Evolutionary conservation across 1,140 invertebrate genomes (phyloP), one percentile per base, ranked within the genome.

Genomic region (Zaprionus capensis): DNA sequence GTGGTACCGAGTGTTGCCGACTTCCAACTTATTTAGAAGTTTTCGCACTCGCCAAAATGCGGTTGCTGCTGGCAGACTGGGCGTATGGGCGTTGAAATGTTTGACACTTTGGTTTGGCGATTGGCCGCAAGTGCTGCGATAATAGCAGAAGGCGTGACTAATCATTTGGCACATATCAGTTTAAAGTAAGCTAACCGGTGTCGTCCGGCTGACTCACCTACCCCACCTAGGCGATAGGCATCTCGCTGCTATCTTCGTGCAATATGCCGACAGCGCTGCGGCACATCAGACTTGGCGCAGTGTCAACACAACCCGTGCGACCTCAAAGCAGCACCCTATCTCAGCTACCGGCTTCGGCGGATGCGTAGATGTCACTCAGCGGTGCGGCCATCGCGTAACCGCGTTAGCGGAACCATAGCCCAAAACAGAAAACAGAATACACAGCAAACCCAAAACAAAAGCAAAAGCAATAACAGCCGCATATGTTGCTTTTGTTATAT

Each of bases 351-450:
- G 61, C 66, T 71, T 59, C 67, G 71, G 57, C 84, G 83, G 84
- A 88, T 86, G 84, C 83, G 81, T 62, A 56, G 70, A 71, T 86
- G 82, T 76, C 82, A 76, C 66, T 76, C 76, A 78, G 11, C 72
- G 61, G 67, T 68, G 65, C 79, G 67, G 68, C 64, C 79, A 68
- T 26, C 38, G 15, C 26, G 55, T 46, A 68, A 81, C 62, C 31
- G 44, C 36, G 51, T 11, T 34, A 38, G 64, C 20, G 46, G n/a
- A 65, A 56, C 24, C n/a, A 12, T 56, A 44, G 24, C 31, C 53
- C 34, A 58, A 67, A 46, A 31, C 53, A 31, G 53, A n/a, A 15
- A 17, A 51, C 46, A 1, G 20, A 51, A 51, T 17, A 65, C 22
- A 15, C 17, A 53, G 31, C 62, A 34, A 44, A n/a, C 6, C 15